Evolutionary conservation across 2,888 invertebrate genomes (phyloP), one percentile per base, ranked within the genome.

Genomic region (Neoitamus cyanurus): DNA sequence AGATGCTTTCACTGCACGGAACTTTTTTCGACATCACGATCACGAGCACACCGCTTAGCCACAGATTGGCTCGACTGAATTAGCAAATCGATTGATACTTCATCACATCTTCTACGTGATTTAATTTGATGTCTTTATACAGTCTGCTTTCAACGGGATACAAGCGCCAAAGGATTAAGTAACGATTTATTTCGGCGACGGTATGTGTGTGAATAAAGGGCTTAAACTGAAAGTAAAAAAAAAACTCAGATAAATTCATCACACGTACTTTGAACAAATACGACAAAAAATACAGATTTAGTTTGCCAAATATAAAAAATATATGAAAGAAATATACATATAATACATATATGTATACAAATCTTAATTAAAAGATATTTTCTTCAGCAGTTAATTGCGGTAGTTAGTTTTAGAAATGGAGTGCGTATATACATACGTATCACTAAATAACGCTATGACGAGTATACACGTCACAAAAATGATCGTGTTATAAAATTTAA

Each of bases 31-130:
- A 82, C 82, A 82, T 82, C 82, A 82, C 82, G 82, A 82, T 82
- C 82, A 82, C 82, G 82, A 68, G 34, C 82, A 31, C 1, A 15
- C 2, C 68, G 69, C 69, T 82, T 37, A 34, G 13, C 25, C 15
- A 69, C 13, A 82, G 82, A 42, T 82, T 82, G 25, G 11, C 68
- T 82, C 25, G 34, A 36, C 69, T 36, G 28, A 37, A 82, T 82
- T 82, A 25, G 69, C 82, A 82, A 82, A 82, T 82, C 82, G 82
- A 82, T 82, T 82, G 82, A 82, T 82, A 69, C 69, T 82, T 82
- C 69, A 82, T 69, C 82, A 82, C 82, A 69, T 82, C 37, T 82
- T 82, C 78, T 34, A 78, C 78, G 78, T 78, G 78, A 78, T 48
- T 78, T 30, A 48, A 48, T 78, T 78, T 78, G 78, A 78, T 78